These are phyloP conservation scores for Numenius phaeopus DNA, from an alignment of 2,797 vertebrate species.

Conservation along the genomic window DNA sequence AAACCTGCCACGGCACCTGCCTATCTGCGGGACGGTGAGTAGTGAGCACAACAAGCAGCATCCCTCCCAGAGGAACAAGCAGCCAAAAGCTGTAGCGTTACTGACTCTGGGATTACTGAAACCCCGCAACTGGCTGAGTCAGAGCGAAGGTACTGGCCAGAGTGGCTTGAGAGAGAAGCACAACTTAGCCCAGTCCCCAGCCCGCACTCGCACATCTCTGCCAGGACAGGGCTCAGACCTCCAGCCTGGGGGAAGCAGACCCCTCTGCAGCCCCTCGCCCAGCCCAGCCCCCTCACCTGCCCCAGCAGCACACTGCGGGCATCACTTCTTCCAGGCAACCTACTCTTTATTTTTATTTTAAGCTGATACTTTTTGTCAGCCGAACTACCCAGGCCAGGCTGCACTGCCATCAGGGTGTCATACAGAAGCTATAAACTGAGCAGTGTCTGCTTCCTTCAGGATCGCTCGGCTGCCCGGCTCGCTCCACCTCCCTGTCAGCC, in stretches of 20 bases:
- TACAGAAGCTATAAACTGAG: not conserved
- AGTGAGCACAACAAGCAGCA: not conserved
- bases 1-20: not conserved
- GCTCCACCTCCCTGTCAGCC: not conserved
- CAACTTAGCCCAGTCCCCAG: not conserved
- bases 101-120: not conserved
- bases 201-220: accelerated
- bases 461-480: not conserved
- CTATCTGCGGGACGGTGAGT: accelerated
- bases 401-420: not conserved
- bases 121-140: too few species aligned
- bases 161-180: not conserved
- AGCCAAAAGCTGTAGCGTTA: not conserved
- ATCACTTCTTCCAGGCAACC: not conserved
- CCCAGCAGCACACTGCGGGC: not conserved
- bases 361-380: not conserved
- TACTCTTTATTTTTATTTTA: not conserved
- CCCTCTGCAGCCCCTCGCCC: not conserved
- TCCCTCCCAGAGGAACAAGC: not conserved
- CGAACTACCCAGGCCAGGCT: not conserved
- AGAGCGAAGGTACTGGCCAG: not conserved
- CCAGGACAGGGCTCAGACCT: not conserved
- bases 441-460: not conserved
- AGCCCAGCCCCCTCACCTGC: not conserved
- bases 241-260: not conserved